Evolutionary conservation across 2,797 vertebrate species (phyloP).

Genomic region (Lutjanus argentimaculatus): DNA sequence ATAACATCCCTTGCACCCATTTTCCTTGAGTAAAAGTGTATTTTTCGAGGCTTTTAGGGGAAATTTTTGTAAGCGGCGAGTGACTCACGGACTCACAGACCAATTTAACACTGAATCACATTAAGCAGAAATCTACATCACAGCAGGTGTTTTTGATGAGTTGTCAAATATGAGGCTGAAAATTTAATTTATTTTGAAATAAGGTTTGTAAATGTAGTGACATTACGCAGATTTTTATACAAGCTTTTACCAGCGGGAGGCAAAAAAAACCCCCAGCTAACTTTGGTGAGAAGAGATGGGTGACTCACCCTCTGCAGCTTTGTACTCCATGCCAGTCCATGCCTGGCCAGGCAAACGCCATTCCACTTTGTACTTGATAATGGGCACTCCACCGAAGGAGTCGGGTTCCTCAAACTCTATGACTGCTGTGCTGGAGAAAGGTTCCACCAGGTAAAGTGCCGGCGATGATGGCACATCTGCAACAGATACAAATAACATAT

Average conservation of each 20-base stretch:
- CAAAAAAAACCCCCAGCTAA: neutral
- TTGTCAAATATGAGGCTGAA: neutral
- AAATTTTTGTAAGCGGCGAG: conserved; percentile 8
- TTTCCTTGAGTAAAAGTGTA: conserved; percentile 5
- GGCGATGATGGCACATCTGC: conserved; percentile 95
- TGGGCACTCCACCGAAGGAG: conserved; percentile 92
- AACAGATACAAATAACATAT: neutral
- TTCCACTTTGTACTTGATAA: conserved; percentile 93
- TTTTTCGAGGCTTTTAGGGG: conserved; percentile 11
- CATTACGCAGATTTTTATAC: neutral
- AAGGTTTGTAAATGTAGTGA: neutral
- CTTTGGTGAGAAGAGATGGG: neutral
- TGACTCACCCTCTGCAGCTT: conserved; percentile 89
- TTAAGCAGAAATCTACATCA: neutral
- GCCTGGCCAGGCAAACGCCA: conserved; percentile 89
- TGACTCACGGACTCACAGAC: conserved; percentile 13
- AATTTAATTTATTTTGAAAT: too few relatives aligned
- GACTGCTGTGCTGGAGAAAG: conserved; percentile 94
- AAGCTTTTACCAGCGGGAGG: neutral
- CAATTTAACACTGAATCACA: conserved; percentile 21
- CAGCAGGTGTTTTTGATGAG: conserved; percentile 7
- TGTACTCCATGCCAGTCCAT: conserved; percentile 89
- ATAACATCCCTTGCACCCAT: conserved; percentile 6
- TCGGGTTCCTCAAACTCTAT: conserved; percentile 93
- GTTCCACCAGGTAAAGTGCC: conserved; percentile 90